phyloP scores from a whole-genome alignment of 2,888 invertebrate genomes.

The Ferdinandea cuprea region DNA sequence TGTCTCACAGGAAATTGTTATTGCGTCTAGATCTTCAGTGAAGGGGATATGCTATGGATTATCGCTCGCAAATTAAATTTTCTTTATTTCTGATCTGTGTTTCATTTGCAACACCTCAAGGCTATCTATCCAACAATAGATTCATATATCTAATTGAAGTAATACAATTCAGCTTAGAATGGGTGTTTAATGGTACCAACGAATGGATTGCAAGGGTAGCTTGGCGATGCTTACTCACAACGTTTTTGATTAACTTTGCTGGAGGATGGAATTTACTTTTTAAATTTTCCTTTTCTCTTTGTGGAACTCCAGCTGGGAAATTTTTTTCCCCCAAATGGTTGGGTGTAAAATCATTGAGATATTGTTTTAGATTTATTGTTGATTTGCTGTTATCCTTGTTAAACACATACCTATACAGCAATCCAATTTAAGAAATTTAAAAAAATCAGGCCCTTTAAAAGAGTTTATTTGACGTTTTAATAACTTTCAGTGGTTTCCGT shows the following conservation, averaged over 20 bases:
- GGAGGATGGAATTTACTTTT: slow-evolving; percentile 43
- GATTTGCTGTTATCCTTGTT: slow-evolving; percentile 18
- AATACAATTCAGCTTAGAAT: slow-evolving; percentile 29
- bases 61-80: slow-evolving; percentile 65
- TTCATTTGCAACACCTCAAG: slow-evolving; percentile 53
- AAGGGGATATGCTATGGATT: slow-evolving; percentile 40
- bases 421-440: slow-evolving; percentile 4
- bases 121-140: slow-evolving; percentile 13
- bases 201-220: slow-evolving; percentile 21
- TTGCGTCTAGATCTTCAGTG: slow-evolving; percentile 50
- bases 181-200: background rate
- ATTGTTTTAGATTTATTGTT: slow-evolving; percentile 10
- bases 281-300: slow-evolving; percentile 23
- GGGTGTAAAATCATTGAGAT: slow-evolving; percentile 7
- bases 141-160: slow-evolving; percentile 31
- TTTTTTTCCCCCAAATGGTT: slow-evolving; percentile 20
- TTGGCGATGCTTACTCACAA: slow-evolving; percentile 27
- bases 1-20: slow-evolving; percentile 59
- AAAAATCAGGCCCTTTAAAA: background rate
- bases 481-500: slow-evolving; percentile 3
- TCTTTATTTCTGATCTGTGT: slow-evolving; percentile 38
- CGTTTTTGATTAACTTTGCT: slow-evolving; percentile 47
- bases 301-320: slow-evolving; percentile 50
- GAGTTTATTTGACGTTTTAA: slow-evolving; percentile 62
- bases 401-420: slow-evolving; percentile 5